A percentile compares a stretch with the other conserved stretches of the same genome.
Evolutionary conservation across 2,113 vertebrate genomes (phyloP).

Genomic region (Ceyx melanurus): DNA sequence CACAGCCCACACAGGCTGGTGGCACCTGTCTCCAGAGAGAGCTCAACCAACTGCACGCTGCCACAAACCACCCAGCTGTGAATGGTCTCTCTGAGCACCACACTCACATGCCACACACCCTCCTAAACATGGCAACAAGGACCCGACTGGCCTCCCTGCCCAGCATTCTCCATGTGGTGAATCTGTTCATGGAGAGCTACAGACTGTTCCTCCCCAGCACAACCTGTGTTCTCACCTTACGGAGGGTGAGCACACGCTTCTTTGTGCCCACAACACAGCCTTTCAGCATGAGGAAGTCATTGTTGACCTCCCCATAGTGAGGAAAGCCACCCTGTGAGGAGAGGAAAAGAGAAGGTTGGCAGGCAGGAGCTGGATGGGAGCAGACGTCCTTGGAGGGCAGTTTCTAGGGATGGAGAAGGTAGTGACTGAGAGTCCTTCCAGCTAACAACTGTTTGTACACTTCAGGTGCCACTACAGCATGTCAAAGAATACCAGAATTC

Average conservation of each 20-base stretch:
- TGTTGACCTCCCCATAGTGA: constrained; percentile 82
- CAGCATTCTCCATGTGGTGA: accelerated
- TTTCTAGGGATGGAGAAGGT: not conserved
- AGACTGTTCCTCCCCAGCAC: accelerated
- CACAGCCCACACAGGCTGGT: not conserved
- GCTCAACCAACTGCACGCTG: not conserved
- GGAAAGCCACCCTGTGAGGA: constrained; percentile 80
- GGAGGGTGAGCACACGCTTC: constrained; percentile 81
- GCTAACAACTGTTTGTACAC: not conserved
- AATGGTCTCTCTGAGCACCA: not conserved
- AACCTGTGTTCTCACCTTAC: constrained; percentile 71
- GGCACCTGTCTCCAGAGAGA: not conserved
- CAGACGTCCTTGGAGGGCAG: not conserved
- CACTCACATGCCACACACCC: not conserved
- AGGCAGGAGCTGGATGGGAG: not conserved
- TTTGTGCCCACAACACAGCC: constrained; percentile 82
- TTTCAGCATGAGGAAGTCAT: constrained; percentile 83
- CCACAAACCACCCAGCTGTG: not conserved
- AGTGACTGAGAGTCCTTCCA: not conserved
- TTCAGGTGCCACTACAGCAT: not conserved
- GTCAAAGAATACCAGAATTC: no score
- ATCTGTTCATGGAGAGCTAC: not conserved
- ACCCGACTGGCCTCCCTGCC: accelerated
- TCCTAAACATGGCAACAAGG: not conserved
- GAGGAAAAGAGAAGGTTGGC: not conserved